Base-by-base conservation (phyloP, 2,888 invertebrate genomes). In the Pocota personata region DNA sequence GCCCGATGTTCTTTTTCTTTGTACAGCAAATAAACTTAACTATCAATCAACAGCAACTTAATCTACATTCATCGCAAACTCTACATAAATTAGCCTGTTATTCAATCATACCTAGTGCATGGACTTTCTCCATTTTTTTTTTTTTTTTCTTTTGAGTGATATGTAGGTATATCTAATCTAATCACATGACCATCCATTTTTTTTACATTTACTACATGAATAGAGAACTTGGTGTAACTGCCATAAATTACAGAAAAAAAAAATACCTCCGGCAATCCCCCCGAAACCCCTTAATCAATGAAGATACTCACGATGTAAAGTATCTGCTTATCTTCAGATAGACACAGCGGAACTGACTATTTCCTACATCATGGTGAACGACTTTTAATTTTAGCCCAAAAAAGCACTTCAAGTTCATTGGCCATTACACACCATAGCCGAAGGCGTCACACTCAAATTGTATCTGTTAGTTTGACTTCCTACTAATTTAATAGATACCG, bases 41-140 rank as follows among this genome's bases (percentile, higher is more conserved):
- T 19, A 79, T 79, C 84, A 75, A 84, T 84, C 79, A 76, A 40
- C 43, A 55, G 19, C 55, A 64, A 57, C 55, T 67, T 73, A 66
- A 66, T 78, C 73, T 62, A 73, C 55, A 78, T 83, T 78, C 62
- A 48, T 62, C 27, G 52, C 55, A 55, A 67, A 55, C 40, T 27
- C 40, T 35, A 57, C 62, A 46, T 60, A 62, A 62, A 69, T 69
- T 62, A 50, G 52, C 16, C 8, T 58, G 73, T 84, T 84, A 84
- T 79, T 50, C 80, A 84, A 84, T 79, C 71, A 27, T 21, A 77
- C 50, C 14, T 32, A 69, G 30, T n/a, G n/a, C 32, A 66, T 21
- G 30, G 57, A 79, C 84, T 84, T 84, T 84, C 79, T 80, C 84
- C 46, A 32, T 46, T 16, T 40, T 48, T n/a, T 32, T 32, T 32